phyloP scores from a whole-genome alignment of 92 coral and sea anemone species.

The Umimayanthus kanabou region DNA sequence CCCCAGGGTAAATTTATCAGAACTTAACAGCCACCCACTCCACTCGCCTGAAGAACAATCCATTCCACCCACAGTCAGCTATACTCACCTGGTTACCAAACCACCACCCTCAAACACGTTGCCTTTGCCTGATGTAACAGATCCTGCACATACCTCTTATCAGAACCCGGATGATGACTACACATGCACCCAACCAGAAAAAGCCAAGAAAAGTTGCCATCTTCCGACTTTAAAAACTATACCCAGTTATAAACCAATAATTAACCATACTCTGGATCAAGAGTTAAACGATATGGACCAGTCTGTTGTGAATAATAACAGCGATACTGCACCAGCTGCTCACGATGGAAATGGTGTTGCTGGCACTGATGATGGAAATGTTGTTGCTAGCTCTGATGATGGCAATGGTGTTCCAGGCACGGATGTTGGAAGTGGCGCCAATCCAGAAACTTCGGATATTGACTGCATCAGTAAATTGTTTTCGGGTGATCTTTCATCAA shows the following conservation, averaged over 20 bases:
- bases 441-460: background rate
- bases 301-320: background rate
- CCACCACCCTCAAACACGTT: slow-evolving; percentile 3
- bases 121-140: background rate
- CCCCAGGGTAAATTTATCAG: background rate
- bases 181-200: background rate
- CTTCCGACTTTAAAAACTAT: slow-evolving; percentile 11
- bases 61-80: background rate
- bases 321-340: background rate
- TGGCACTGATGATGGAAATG: background rate
- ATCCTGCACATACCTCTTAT: background rate
- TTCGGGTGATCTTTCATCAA: background rate
- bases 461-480: slow-evolving; percentile 1
- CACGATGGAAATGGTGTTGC: background rate
- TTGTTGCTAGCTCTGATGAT: background rate
- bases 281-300: background rate
- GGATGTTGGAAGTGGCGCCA: background rate
- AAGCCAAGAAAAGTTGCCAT: slow-evolving; percentile 3
- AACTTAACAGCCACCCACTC: background rate
- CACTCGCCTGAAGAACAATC: background rate
- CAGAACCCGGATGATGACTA: background rate
- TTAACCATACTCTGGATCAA: background rate
- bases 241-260: slow-evolving; percentile 11
- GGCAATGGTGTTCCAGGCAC: background rate
- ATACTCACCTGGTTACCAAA: background rate